phyloP scores from a whole-genome alignment of 2,113 vertebrate genomes.

The Ciconia stormi region DNA sequence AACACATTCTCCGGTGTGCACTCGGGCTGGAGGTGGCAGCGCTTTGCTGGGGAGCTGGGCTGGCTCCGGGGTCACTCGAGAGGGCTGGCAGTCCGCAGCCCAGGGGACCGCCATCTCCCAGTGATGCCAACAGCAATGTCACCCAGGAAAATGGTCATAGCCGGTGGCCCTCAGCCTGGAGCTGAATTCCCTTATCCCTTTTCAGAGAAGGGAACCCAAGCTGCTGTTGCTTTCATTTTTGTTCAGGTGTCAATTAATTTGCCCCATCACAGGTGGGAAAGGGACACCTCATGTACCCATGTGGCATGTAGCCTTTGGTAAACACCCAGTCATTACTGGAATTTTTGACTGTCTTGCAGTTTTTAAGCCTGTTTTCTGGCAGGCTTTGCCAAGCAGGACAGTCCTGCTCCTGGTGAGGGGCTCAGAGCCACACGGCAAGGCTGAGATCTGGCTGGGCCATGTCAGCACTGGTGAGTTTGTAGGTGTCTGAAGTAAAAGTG shows the following conservation, averaged over 20 bases:
- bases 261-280: neutral
- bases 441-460: neutral
- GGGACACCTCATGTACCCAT: neutral
- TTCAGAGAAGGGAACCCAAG: neutral
- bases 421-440: neutral
- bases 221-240: neutral
- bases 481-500: neutral
- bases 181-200: neutral
- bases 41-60: neutral
- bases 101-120: neutral
- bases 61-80: rapidly evolving
- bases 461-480: neutral
- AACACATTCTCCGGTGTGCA: rapidly evolving
- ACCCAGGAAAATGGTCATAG: rapidly evolving
- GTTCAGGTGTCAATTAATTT: neutral
- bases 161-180: neutral
- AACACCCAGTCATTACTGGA: neutral
- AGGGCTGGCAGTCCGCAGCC: neutral
- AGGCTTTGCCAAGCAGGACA: neutral
- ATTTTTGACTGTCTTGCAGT: neutral
- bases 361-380: neutral
- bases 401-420: neutral
- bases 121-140: neutral
- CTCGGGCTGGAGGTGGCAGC: neutral
- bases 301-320: neutral